Evolutionary conservation across 2,113 vertebrate genomes (phyloP).

Genomic region (Hiodon tergisus): DNA sequence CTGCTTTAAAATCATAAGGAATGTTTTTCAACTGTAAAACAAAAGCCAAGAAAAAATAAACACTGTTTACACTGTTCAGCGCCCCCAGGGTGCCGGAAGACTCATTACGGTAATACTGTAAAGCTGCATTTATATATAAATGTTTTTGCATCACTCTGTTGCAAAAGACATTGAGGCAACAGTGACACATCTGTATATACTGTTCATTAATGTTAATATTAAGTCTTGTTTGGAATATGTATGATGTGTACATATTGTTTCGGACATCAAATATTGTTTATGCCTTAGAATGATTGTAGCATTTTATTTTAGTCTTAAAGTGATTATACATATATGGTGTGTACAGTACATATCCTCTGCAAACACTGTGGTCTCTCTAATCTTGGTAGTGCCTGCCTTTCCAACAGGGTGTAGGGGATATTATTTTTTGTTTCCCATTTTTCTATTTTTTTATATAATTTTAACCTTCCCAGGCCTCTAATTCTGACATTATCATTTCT

Average conservation of each 20-base stretch:
- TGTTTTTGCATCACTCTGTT: constrained; percentile 77
- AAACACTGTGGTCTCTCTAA: constrained; percentile 81
- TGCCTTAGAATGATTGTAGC: constrained; percentile 79
- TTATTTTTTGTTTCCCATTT: constrained; percentile 72
- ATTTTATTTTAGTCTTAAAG: constrained; percentile 77
- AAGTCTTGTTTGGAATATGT: constrained; percentile 84
- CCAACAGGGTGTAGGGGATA: constrained; percentile 79
- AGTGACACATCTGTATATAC: constrained; percentile 76
- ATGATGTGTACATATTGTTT: constrained; percentile 87
- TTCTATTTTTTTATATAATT: constrained; percentile 66
- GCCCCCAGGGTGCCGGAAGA: constrained; percentile 70
- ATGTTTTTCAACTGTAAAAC: constrained; percentile 82
- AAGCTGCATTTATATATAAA: constrained; percentile 76
- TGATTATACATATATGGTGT: constrained; percentile 70
- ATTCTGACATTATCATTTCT: constrained; percentile 77
- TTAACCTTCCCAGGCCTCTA: constrained; percentile 70
- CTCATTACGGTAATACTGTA: constrained; percentile 68
- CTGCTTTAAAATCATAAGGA: constrained; percentile 83
- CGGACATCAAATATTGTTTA: constrained; percentile 75
- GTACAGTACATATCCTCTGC: constrained; percentile 82
- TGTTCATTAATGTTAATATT: constrained; percentile 88
- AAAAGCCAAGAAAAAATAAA: constrained; percentile 72
- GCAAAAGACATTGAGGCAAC: constrained; percentile 71
- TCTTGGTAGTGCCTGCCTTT: constrained; percentile 86
- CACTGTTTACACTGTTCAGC: constrained; percentile 86